Evolutionary conservation across 1,140 invertebrate species (phyloP).

Genomic region (Laupala kohalensis): DNA sequence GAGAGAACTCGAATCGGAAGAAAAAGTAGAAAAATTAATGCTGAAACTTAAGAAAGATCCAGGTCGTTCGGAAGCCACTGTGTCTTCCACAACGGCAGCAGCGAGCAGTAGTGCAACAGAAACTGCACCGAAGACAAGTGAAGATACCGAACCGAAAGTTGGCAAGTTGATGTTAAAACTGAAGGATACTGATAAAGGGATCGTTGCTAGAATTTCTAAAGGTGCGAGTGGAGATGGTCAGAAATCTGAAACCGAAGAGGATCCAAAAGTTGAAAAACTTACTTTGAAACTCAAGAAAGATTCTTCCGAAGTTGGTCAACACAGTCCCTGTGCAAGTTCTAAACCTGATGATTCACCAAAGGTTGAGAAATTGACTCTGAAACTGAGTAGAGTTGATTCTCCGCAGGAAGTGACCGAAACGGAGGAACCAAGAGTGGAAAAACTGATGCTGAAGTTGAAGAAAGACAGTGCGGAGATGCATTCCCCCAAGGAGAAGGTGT

Average conservation of each 20-base stretch:
- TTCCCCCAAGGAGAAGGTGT: not conserved
- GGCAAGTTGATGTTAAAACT: not conserved
- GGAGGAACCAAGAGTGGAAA: not conserved
- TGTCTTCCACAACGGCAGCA: not conserved
- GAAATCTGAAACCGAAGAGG: not conserved
- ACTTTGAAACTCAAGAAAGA: not conserved
- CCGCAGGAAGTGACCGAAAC: not conserved
- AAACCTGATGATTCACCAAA: not conserved
- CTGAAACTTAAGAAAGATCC: not conserved
- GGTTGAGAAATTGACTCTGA: not conserved
- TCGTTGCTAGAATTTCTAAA: not conserved
- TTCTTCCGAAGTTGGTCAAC: not conserved
- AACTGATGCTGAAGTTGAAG: not conserved
- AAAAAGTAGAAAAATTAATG: not conserved
- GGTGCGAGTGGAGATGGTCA: too few species aligned
- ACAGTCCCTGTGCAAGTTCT: not conserved
- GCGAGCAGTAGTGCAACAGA: not conserved
- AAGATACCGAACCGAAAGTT: not conserved
- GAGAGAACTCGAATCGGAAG: not conserved
- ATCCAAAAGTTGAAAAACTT: not conserved
- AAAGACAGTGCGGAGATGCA: not conserved
- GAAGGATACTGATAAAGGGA: not conserved
- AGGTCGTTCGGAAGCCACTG: not conserved
- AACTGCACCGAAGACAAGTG: not conserved
- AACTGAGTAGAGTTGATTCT: not conserved